phyloP scores from a whole-genome alignment of 2,888 invertebrate species.

The Monochamus alternatus region DNA sequence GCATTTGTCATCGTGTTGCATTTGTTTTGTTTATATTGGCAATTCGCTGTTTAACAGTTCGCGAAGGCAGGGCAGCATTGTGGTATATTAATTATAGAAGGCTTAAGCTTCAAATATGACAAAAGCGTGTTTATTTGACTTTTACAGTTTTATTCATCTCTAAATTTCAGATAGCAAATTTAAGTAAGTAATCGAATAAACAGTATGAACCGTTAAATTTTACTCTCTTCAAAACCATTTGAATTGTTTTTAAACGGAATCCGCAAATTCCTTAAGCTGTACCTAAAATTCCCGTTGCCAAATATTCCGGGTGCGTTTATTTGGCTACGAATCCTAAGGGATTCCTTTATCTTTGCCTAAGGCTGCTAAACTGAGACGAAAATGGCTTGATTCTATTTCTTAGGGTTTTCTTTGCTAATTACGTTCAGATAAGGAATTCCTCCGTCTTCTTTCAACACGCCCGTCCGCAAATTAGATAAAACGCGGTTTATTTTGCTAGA shows the following conservation, averaged over 20 bases:
- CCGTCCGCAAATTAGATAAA: neutral
- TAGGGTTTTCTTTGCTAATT: neutral
- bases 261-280: neutral
- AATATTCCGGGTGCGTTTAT: neutral
- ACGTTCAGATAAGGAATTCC: neutral
- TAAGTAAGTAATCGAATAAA: no score
- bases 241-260: no score
- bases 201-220: no score
- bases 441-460: neutral
- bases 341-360: neutral
- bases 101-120: no score
- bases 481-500: neutral
- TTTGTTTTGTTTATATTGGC: conserved; percentile 11
- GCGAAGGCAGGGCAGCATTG: neutral
- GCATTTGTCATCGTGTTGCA: neutral
- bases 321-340: neutral
- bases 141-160: no score
- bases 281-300: neutral
- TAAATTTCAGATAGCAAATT: no score
- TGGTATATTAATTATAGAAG: no score
- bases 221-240: no score
- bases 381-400: neutral
- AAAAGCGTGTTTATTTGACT: no score
- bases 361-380: neutral
- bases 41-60: neutral